These are phyloP conservation scores for Ips typographus DNA, from an alignment of 1,140 invertebrate species.

Conservation along the genomic window DNA sequence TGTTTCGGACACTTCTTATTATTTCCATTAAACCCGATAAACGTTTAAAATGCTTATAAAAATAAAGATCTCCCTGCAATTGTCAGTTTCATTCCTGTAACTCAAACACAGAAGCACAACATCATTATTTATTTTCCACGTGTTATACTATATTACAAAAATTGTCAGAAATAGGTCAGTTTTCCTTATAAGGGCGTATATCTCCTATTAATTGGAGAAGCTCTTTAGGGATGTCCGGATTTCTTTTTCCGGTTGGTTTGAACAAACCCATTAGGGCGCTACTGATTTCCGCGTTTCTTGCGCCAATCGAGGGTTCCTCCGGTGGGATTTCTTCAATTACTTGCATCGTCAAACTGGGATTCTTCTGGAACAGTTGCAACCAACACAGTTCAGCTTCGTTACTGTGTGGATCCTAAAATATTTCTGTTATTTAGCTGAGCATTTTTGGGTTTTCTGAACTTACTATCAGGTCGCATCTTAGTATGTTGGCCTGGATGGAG, in stretches of 20 bases:
- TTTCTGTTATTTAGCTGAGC: not conserved
- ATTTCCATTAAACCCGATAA: too few species aligned
- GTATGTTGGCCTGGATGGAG: not conserved
- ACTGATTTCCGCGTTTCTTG: slow-evolving; percentile 23
- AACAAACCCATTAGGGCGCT: slow-evolving; percentile 21
- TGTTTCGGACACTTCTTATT: too few species aligned
- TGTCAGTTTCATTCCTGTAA: too few species aligned
- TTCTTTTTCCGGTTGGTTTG: slow-evolving; percentile 22
- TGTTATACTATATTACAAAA: not conserved
- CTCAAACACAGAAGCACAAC: too few species aligned
- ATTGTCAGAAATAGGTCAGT: not conserved
- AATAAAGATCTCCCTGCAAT: too few species aligned
- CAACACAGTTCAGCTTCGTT: slow-evolving; percentile 22
- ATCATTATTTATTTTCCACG: too few species aligned
- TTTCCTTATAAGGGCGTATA: slow-evolving; percentile 12
- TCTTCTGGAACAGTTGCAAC: slow-evolving; percentile 5
- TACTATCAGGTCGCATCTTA: not conserved
- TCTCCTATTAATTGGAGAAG: slow-evolving; percentile 14
- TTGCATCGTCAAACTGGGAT: not conserved
- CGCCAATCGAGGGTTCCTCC: not conserved
- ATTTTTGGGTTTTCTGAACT: not conserved
- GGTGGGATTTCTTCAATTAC: not conserved
- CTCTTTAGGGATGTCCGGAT: slow-evolving; percentile 21
- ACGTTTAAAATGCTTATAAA: too few species aligned
- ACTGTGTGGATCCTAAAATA: slow-evolving; percentile 19